Evolutionary conservation across 2,888 invertebrate species (phyloP), one percentile per base, ranked within the genome.

Genomic region (Parnassius mnemosyne): DNA sequence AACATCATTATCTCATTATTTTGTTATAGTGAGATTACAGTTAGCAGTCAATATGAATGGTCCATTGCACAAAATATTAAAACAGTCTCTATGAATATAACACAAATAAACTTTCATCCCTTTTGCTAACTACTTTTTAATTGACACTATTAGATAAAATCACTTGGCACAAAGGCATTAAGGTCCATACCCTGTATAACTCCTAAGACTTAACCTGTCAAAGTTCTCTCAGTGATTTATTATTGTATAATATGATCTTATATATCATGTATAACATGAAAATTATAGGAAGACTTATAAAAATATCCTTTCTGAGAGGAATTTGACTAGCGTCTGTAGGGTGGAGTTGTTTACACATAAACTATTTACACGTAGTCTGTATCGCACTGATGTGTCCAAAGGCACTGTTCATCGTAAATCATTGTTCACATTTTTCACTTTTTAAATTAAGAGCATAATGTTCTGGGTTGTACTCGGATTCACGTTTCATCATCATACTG

Each of bases 361-460:
- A 63, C 69, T 69, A 68, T 67, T 71, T 34, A 34, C 69, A 69
- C 74, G 65, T 53, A 61, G 56, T 63, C 47, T 11, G 52, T 54
- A 42, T 65, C 49, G 60, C 63, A 63, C 60, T 60, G 53, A 60
- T 77, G 76, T 78, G 82, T 81, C 75, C 79, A 67, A 78, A 76
- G 68, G 71, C 63, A 64, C 65, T 66, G 61, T 69, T 57, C 64
- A 67, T 71, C 57, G 64, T 70, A 68, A 71, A 85, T 91, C 89
- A 91, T 86, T 92, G 92, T 87, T 91, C 91, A 87, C 91, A 90
- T 79, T 91, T 90, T 84, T 92, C 92, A 88, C 88, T 88, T 86
- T 89, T 90, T 67, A 92, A 79, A 70, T 90, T 92, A 55, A 90
- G 84, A 63, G 88, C 89, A 69, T 90, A 90, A 78, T 89, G 88